Evolutionary conservation across 2,888 invertebrate genomes (phyloP), one percentile per base, ranked within the genome.

Genomic region (Sepioteuthis lessoniana): DNA sequence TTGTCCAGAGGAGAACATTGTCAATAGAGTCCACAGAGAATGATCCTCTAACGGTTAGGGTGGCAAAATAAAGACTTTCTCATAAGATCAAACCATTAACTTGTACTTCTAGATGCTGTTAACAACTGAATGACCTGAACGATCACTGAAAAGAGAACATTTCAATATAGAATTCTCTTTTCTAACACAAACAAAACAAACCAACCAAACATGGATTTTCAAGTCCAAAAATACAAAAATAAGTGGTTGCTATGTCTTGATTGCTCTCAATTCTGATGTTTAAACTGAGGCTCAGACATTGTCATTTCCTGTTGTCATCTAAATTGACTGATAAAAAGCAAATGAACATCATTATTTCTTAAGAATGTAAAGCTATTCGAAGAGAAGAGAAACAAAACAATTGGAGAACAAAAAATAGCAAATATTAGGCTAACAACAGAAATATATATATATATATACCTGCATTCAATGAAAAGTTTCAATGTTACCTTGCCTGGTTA

Each of bases 81-180:
- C 2, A 1, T n/a, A 76, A n/a, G 76, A n/a, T 76, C 76, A 76
- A n/a, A n/a, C 76, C n/a, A 76, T 31, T n/a, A n/a, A 76, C 76
- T n/a, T n/a, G n/a, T n/a, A n/a, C n/a, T n/a, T n/a, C 7, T 0
- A 0, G 19, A 16, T 8, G n/a, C 13, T 31, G 7, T 13, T n/a
- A 76, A n/a, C n/a, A 76, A 76, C 10, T 76, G n/a, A 13, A n/a
- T 13, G 31, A 76, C 5, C 10, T 10, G 19, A 76, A n/a, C n/a
- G n/a, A n/a, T 8, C 31, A 76, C n/a, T 76, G n/a, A 76, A 8
- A 10, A n/a, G 7, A 76, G n/a, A 16, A n/a, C 13, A n/a, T 76
- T 2, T 31, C 0, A 21, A 50, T 19, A 50, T 50, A 19, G 50
- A 50, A 50, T 50, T 21, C 50, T 19, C 19, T 19, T 19, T 13